phyloP scores from a whole-genome alignment of 1,140 invertebrate genomes.

The Aphis gossypii region DNA sequence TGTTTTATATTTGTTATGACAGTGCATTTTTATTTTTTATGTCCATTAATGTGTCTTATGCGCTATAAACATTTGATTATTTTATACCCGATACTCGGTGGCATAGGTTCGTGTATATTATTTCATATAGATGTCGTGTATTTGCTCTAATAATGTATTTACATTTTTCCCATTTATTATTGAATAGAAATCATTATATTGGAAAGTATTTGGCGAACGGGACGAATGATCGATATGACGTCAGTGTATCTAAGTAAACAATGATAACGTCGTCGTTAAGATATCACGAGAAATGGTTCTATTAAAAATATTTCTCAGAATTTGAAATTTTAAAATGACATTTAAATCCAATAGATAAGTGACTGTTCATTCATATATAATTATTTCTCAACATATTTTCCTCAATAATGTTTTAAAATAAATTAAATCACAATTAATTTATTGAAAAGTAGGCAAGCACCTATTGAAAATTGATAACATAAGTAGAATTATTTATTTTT shows the following conservation, averaged over 20 bases:
- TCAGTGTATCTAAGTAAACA: background rate
- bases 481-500: no score
- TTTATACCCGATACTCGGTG: background rate
- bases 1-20: background rate
- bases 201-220: background rate
- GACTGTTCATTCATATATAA: background rate
- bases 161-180: conserved; percentile 20
- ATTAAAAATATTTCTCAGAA: background rate
- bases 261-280: background rate
- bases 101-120: background rate
- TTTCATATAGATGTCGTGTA: background rate
- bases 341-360: background rate
- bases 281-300: background rate
- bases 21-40: background rate
- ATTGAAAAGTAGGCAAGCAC: background rate
- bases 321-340: background rate
- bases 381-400: background rate
- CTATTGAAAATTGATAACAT: background rate
- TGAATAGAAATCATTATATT: conserved; percentile 26
- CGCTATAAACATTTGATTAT: background rate
- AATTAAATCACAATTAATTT: no score
- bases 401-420: background rate
- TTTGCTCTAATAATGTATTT: background rate
- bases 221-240: background rate
- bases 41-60: background rate